These are phyloP conservation scores for Ricordea florida DNA, from an alignment of 92 coral and sea anemone genomes.

Conservation along the genomic window DNA sequence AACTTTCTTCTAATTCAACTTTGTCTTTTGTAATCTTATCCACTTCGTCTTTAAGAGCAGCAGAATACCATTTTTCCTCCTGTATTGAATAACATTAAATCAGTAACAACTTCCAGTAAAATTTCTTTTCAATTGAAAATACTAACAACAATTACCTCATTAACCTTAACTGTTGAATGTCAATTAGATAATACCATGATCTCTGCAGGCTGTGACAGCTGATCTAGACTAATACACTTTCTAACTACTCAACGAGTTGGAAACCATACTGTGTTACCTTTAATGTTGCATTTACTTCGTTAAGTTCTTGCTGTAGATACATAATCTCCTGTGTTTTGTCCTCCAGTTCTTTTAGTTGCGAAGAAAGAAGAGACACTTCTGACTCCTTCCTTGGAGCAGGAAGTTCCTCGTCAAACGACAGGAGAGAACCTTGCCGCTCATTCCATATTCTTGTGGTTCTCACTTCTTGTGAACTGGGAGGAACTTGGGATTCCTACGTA, in stretches of 20 bases:
- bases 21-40: slow-evolving; percentile 87
- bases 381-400: slow-evolving; percentile 69
- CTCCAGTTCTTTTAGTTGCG: slow-evolving; percentile 88
- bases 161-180: no score
- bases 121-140: no score
- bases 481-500: slow-evolving; percentile 5
- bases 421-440: slow-evolving; percentile 80
- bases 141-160: no score
- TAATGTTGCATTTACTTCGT: slow-evolving; percentile 88
- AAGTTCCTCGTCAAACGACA: slow-evolving; percentile 85
- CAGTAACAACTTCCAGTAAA: no score
- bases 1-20: slow-evolving; percentile 62
- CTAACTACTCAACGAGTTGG: background rate
- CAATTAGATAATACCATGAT: no score
- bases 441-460: slow-evolving; percentile 83
- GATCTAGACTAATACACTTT: no score
- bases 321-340: slow-evolving; percentile 86
- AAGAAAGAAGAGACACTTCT: slow-evolving; percentile 82
- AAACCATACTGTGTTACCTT: slow-evolving; percentile 69
- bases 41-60: slow-evolving; percentile 95
- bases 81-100: background rate
- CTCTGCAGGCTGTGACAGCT: no score
- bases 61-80: slow-evolving; percentile 98
- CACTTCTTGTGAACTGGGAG: slow-evolving; percentile 49
- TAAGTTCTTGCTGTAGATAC: slow-evolving; percentile 87